Conservation (phyloP, 2,113 vertebrate genomes). For the Ctenomys sociabilis region DNA sequence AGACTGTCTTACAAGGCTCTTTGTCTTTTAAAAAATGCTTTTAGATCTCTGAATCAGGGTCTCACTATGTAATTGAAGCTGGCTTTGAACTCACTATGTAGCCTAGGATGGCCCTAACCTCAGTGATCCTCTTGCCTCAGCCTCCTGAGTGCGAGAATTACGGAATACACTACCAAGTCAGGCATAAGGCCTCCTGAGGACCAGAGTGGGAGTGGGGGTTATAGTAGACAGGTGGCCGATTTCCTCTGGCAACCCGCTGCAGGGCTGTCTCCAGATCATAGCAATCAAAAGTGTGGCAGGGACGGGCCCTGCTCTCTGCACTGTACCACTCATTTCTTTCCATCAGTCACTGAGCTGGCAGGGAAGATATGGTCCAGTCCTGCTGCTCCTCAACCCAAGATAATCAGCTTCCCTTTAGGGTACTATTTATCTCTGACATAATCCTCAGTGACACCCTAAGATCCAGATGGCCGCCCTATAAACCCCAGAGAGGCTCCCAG, state of each 20-base stretch:
- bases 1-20: too few relatives aligned
- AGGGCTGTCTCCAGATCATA: rapidly evolving
- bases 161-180: neutral
- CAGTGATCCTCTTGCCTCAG: neutral
- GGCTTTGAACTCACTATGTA: neutral
- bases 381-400: neutral
- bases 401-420: neutral
- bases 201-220: too few relatives aligned
- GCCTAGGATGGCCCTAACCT: neutral
- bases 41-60: neutral
- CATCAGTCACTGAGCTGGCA: neutral
- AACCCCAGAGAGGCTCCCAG: rapidly evolving
- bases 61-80: neutral
- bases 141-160: neutral
- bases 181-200: neutral
- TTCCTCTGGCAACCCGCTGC: neutral
- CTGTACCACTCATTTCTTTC: neutral
- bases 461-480: neutral
- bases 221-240: neutral
- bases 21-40: too few relatives aligned
- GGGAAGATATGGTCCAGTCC: too few relatives aligned
- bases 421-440: neutral
- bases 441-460: neutral
- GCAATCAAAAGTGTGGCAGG: neutral
- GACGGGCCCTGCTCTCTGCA: rapidly evolving